phyloP scores from a whole-genome alignment of 1,140 invertebrate genomes.

The Helicoverpa armigera region DNA sequence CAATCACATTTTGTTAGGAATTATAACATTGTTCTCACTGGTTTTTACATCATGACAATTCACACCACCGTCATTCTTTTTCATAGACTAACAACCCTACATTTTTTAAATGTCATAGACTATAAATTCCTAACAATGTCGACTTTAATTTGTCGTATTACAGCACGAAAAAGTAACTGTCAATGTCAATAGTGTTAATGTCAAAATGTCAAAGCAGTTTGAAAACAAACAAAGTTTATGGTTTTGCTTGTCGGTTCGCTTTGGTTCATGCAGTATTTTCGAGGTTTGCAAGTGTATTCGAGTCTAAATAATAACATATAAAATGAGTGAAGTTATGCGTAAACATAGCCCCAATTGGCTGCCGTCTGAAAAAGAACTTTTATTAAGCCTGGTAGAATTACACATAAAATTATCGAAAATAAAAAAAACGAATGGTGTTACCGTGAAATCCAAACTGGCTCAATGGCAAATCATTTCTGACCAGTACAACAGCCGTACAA shows the following conservation, averaged over 20 bases:
- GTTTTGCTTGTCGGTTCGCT: neutral
- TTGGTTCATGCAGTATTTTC: neutral
- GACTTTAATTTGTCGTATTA: too few relatives aligned
- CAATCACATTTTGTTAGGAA: too few relatives aligned
- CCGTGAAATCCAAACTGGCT: neutral
- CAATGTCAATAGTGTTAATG: too few relatives aligned
- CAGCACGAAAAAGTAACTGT: too few relatives aligned
- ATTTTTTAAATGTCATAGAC: too few relatives aligned
- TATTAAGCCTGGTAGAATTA: neutral
- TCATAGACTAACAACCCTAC: too few relatives aligned
- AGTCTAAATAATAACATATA: neutral
- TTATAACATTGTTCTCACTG: too few relatives aligned
- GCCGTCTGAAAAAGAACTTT: neutral
- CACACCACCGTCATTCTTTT: too few relatives aligned
- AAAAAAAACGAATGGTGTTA: conserved; percentile 1
- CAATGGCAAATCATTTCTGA: neutral
- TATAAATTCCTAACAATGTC: too few relatives aligned
- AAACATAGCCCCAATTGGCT: conserved; percentile 4
- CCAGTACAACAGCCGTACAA: neutral
- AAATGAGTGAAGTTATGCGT: neutral
- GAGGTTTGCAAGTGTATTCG: neutral
- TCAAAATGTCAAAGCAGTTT: too few relatives aligned
- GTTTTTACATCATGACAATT: too few relatives aligned
- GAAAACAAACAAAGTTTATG: too few relatives aligned
- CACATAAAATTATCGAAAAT: conserved; percentile 1